Base-by-base conservation (phyloP, 1,140 invertebrate species). In the Trachelipus rathkii region DNA sequence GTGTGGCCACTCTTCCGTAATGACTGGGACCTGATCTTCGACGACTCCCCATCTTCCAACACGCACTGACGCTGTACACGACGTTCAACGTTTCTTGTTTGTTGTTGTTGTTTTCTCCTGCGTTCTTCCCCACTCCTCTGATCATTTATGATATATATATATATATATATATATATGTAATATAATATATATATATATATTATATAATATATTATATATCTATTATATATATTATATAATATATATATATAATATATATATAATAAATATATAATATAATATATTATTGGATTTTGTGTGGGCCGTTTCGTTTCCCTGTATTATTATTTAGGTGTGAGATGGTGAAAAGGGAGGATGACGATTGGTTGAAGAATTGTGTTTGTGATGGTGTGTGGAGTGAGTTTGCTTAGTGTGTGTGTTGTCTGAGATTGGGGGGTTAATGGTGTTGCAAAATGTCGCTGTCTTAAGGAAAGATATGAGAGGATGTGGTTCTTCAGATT, bases 41-140 rank as follows among this genome's bases (percentile, higher is more conserved):
- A 95, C 90, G 0, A 95, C 92, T 82, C 92, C 91, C 94, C 94
- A 87, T 95, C 93, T 87, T 95, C 93, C 69, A 95, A 85, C 67
- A 95, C 89, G 24, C 95, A 88, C 84, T 95, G 92, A n/a, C 93
- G 87, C 84, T 95, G 94, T 0, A 95, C 93, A 77, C 93, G 86
- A 10, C 93, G 95, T 83, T 94, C 93, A 78, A 95, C 95, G 85
- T 95, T 93, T 77, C 92, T 89, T 66, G 92, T n/a, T 94, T 70
- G 93, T 95, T 70, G 91, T 93, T 83, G 94, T 89, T 86, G 95
- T 78, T 91, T 92, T 84, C 92, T 93, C 85, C 92, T 93, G 83
- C 92, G 91, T 75, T 92, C 94, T 82, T 94, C 90, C 90, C 92
- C 92, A 94, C 91, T 95, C 93, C 86, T 95, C 93, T 95, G 74